Evolutionary conservation across 2,888 invertebrate species (phyloP).

Genomic region (Dasypogon diadema): DNA sequence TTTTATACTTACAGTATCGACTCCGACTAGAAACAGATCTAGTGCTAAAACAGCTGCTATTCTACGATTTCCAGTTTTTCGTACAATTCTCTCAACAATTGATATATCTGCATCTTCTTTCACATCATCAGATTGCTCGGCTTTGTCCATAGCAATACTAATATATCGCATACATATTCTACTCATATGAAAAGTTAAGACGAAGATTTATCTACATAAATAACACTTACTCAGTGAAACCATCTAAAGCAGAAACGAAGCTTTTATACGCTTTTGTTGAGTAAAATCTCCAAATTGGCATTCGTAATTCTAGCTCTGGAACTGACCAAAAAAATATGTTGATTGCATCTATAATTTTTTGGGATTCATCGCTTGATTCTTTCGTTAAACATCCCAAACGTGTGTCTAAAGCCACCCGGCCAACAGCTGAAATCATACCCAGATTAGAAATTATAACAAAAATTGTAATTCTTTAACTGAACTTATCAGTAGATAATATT

Average conservation of each 20-base stretch:
- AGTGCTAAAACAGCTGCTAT: slow-evolving; percentile 79
- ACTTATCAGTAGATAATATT: too few relatives aligned
- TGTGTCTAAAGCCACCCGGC: slow-evolving; percentile 83
- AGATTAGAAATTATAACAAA: too few relatives aligned
- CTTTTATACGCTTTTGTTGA: slow-evolving; percentile 78
- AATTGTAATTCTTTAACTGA: too few relatives aligned
- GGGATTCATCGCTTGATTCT: slow-evolving; percentile 74
- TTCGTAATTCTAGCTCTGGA: slow-evolving; percentile 79
- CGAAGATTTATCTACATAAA: not conserved
- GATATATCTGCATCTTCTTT: slow-evolving; percentile 70
- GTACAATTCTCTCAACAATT: slow-evolving; percentile 72
- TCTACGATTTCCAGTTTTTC: slow-evolving; percentile 72
- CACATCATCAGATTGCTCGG: slow-evolving; percentile 61
- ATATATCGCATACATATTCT: slow-evolving; percentile 74
- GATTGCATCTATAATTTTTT: slow-evolving; percentile 82
- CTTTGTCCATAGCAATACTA: slow-evolving; percentile 70
- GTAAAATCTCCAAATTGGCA: slow-evolving; percentile 81
- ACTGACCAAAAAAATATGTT: slow-evolving; percentile 83
- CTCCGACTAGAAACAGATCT: slow-evolving; percentile 83
- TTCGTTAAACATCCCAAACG: slow-evolving; percentile 80
- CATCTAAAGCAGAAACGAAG: slow-evolving; percentile 79
- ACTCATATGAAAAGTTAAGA: slow-evolving; percentile 7
- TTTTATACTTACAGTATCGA: slow-evolving; percentile 75
- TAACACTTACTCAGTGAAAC: slow-evolving; percentile 75
- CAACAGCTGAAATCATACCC: slow-evolving; percentile 77